Conservation (phyloP, 1,140 invertebrate species). For the Phenacoccus solenopsis region DNA sequence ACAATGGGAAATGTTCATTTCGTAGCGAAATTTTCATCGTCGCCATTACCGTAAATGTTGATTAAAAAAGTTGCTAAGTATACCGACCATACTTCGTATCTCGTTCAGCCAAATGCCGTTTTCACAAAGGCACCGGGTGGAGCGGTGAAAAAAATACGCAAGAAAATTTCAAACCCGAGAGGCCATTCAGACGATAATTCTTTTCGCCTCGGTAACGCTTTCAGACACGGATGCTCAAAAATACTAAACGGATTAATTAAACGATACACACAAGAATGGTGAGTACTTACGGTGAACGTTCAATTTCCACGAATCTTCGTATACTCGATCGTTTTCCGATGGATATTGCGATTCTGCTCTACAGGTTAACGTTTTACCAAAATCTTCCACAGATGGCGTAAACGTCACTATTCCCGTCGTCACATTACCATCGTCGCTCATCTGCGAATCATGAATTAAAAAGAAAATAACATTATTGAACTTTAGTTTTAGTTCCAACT, state of each 20-base stretch:
- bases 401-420: conserved; percentile 69
- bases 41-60: not conserved
- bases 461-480: no score
- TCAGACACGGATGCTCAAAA: no score
- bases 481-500: no score
- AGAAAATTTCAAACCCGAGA: no score
- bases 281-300: conserved; percentile 71
- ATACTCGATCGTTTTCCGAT: conserved; percentile 53
- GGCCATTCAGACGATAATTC: no score
- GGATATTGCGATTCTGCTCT: conserved; percentile 48
- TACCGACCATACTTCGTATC: no score
- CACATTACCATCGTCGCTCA: conserved; percentile 26
- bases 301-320: conserved; percentile 54
- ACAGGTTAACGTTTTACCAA: conserved; percentile 74
- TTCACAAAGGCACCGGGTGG: no score
- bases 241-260: no score
- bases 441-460: conserved; percentile 19
- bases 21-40: not conserved
- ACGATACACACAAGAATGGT: not conserved
- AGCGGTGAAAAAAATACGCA: no score
- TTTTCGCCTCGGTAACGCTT: no score
- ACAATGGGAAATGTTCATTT: not conserved
- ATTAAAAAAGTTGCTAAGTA: not conserved
- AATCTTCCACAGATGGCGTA: conserved; percentile 66
- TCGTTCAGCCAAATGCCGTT: no score